Evolutionary conservation across 2,888 invertebrate species (phyloP).

Genomic region (Parnassius apollo): DNA sequence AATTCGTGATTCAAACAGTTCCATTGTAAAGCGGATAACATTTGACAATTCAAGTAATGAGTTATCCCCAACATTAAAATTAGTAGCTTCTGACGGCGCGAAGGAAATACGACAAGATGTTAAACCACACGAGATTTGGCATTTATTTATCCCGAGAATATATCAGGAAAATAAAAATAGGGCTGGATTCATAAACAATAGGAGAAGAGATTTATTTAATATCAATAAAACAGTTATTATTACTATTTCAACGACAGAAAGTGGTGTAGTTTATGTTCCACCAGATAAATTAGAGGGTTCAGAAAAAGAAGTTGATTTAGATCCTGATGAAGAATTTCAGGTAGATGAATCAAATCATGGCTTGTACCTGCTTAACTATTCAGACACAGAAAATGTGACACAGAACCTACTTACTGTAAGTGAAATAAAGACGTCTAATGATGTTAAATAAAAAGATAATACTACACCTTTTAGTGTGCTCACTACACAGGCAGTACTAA

Average conservation of each 20-base stretch:
- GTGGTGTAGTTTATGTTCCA: conserved; percentile 66
- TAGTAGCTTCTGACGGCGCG: conserved; percentile 63
- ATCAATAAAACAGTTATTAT: conserved; percentile 46
- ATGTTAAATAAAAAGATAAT: conserved; percentile 45
- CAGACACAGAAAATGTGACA: conserved; percentile 69
- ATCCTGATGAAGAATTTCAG: conserved; percentile 78
- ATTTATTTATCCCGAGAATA: conserved; percentile 66
- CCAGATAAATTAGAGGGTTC: conserved; percentile 71
- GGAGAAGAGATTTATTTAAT: conserved; percentile 53
- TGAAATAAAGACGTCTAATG: conserved; percentile 45
- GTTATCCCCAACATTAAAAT: conserved; percentile 52
- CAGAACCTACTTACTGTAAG: conserved; percentile 47
- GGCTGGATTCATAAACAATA: conserved; percentile 66
- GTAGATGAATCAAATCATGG: conserved; percentile 79
- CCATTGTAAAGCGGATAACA: conserved; percentile 64
- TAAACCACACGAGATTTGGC: conserved; percentile 71
- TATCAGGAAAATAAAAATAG: conserved; percentile 66
- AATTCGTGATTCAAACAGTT: conserved; percentile 63
- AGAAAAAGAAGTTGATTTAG: conserved; percentile 70
- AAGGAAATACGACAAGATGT: conserved; percentile 65
- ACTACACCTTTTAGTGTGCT: conserved; percentile 41
- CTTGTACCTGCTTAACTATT: conserved; percentile 74
- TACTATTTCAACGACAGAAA: conserved; percentile 57
- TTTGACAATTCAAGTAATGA: conserved; percentile 68
- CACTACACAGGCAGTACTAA: conserved; percentile 37